A percentile compares a stretch with the other conserved stretches of the same genome.
Evolutionary conservation across 2,113 vertebrate genomes (phyloP).

Genomic region (Polyodon spathula): DNA sequence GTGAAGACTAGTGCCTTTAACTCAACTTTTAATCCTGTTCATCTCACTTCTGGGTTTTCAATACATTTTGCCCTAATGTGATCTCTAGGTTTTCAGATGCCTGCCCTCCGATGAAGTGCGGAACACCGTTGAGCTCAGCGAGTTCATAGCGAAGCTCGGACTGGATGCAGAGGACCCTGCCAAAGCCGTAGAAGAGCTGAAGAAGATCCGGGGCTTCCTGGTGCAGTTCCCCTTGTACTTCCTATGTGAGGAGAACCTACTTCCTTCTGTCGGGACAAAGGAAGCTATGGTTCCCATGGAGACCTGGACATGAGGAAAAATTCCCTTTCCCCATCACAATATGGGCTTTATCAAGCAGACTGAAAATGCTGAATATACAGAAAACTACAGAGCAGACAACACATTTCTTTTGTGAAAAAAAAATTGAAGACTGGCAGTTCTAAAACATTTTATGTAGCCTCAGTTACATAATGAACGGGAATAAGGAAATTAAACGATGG

Average conservation of each 20-base stretch:
- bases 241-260: slow-evolving; percentile 75
- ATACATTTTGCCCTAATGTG: background rate
- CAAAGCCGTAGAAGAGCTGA: slow-evolving; percentile 77
- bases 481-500: too few species aligned
- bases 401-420: too few species aligned
- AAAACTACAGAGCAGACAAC: too few species aligned
- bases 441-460: too few species aligned
- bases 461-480: too few species aligned
- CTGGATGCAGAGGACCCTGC: slow-evolving; percentile 68
- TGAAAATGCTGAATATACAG: too few species aligned
- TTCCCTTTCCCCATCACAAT: background rate
- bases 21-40: too few species aligned
- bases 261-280: slow-evolving; percentile 86
- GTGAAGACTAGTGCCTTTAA: too few species aligned
- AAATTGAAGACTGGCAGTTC: too few species aligned
- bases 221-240: slow-evolving; percentile 92
- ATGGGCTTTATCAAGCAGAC: too few species aligned
- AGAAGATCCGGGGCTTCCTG: slow-evolving; percentile 86
- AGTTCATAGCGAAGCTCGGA: slow-evolving; percentile 64
- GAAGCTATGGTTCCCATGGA: slow-evolving; percentile 94
- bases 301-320: slow-evolving; percentile 77
- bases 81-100: slow-evolving; percentile 81
- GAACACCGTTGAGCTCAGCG: slow-evolving; percentile 69
- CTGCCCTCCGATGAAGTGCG: slow-evolving; percentile 86
- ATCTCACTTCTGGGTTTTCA: too few species aligned